phyloP scores from a whole-genome alignment of 2,888 invertebrate species.

The Xanthia togata region DNA sequence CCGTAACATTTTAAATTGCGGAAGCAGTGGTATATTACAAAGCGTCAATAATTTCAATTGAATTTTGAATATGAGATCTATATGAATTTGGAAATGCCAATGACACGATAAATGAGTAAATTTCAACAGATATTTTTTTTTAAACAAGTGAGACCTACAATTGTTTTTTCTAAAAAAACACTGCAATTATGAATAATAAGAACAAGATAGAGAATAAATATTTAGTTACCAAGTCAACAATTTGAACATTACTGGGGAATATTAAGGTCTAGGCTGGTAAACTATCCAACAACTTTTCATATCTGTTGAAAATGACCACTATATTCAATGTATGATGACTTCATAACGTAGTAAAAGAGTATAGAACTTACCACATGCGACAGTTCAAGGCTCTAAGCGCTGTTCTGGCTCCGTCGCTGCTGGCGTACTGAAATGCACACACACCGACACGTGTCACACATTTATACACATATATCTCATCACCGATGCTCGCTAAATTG shows the following conservation, averaged over 20 bases:
- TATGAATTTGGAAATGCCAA: conserved; percentile 16
- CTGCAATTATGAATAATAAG: background rate
- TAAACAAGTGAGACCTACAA: background rate
- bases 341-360: conserved; percentile 10
- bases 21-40: conserved; percentile 11
- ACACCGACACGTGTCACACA: conserved; percentile 82
- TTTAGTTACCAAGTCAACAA: background rate
- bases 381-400: conserved; percentile 92
- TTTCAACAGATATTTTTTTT: conserved; percentile 30
- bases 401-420: conserved; percentile 96
- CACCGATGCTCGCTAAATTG: conserved; percentile 73
- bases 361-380: conserved; percentile 80
- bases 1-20: conserved; percentile 11
- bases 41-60: conserved; percentile 11
- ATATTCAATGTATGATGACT: conserved; percentile 10
- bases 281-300: background rate
- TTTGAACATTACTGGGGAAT: background rate
- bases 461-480: conserved; percentile 74
- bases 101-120: conserved; percentile 6
- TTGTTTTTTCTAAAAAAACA: background rate
- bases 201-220: too few species aligned
- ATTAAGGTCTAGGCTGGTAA: background rate
- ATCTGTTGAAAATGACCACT: conserved; percentile 24
- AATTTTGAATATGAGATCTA: conserved; percentile 9
- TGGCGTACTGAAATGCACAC: conserved; percentile 95